Conservation (phyloP, 2,113 vertebrate genomes). For the Leptodactylus fuscus region DNA sequence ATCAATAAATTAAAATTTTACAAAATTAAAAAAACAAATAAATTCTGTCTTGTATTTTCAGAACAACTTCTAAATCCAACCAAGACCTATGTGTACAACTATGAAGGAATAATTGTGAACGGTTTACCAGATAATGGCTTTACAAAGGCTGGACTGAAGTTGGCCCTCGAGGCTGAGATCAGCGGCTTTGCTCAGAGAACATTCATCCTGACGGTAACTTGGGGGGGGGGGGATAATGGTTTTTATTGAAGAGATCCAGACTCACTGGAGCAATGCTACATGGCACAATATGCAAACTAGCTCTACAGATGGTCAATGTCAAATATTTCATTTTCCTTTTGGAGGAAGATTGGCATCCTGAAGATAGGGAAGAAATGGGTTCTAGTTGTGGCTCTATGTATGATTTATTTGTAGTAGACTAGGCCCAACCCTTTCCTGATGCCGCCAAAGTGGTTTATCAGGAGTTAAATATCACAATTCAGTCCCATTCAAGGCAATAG, state of each 20-base stretch:
- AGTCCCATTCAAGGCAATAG: too few relatives aligned
- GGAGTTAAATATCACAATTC: too few relatives aligned
- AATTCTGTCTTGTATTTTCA: conserved; percentile 62
- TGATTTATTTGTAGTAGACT: neutral
- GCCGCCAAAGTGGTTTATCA: neutral
- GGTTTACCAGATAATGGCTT: conserved; percentile 77
- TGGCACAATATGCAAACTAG: too few relatives aligned
- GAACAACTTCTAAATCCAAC: conserved; percentile 72
- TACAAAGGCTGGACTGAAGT: conserved; percentile 73
- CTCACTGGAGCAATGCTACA: too few relatives aligned
- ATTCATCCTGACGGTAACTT: conserved; percentile 75
- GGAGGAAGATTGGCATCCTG: too few relatives aligned
- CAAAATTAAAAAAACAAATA: too few relatives aligned
- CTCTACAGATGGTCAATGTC: too few relatives aligned
- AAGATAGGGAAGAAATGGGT: fast-evolving
- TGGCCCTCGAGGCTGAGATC: conserved; percentile 76
- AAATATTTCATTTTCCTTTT: too few relatives aligned
- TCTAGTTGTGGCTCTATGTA: neutral
- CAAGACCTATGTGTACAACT: conserved; percentile 76
- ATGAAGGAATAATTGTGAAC: conserved; percentile 74
- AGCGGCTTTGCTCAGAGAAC: conserved; percentile 61
- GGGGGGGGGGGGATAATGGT: too few relatives aligned
- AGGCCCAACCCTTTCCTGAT: neutral
- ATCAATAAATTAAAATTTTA: too few relatives aligned
- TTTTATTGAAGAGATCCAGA: too few relatives aligned